Base-by-base conservation (phyloP, 2,113 vertebrate genomes). In the Cyanoderma ruficeps region DNA sequence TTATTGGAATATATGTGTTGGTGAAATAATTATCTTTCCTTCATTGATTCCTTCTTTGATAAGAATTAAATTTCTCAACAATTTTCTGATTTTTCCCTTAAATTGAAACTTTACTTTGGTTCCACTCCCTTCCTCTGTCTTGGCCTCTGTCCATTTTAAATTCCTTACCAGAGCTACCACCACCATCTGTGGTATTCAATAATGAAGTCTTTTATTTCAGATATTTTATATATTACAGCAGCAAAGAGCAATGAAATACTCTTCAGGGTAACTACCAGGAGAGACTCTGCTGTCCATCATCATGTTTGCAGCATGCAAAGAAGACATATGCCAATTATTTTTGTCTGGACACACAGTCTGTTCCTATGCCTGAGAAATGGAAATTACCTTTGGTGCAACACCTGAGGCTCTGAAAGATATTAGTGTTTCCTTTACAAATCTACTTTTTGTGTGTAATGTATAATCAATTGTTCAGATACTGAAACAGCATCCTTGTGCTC, bases 321-420 rank as follows among this genome's bases (percentile, higher is more conserved):
- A 81, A 72, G 59, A 75, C 21, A 50, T 9, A 49, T 67, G 50
- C 21, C 55, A 76, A 21, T 72, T 46, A 42, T 75, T 76, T 76
- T 75, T 72, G 5, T 44, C 84, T 61, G 53, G 74, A 89, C 23
- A 37, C 67, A 57, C 39, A 92, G 70, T 69, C 81, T 92, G 31
- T 82, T 91, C 83, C 64, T 90, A 25, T 53, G 84, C 83, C 77
- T 69, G 89, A 93, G 93, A 97, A 97, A 90, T 80, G 81, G 92
- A 94, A 95, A 79, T 64, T 82, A 53, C 49, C 61, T 96, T 94
- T 82, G 78, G 56, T 91, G 42, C 18, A 82, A 52, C 71, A 69
- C 64, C 60, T 74, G 49, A 78, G 77, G 57, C 60, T 69, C 68
- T 81, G 77, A 82, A 92, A 95, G 13, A 37, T 74, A 68, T 69